Percentiles rank a stretch among this genome's conserved stretches.
Evolutionary conservation across 2,113 vertebrate genomes (phyloP).

Genomic region (Microtus oregoni): DNA sequence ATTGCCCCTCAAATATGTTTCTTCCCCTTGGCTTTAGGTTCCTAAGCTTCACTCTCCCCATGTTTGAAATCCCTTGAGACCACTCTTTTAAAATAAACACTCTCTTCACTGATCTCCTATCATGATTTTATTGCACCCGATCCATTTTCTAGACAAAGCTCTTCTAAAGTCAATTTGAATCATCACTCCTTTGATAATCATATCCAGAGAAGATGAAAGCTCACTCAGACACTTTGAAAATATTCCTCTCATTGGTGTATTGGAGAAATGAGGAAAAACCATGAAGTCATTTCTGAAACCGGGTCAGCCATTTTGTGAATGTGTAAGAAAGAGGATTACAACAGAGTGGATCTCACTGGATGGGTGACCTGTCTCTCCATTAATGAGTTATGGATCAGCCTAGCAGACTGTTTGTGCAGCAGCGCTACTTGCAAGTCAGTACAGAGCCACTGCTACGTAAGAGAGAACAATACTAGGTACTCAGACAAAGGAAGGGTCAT

Average conservation of each 20-base stretch:
- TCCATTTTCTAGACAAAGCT: constrained; percentile 47
- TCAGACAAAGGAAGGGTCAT: background rate
- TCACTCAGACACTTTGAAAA: constrained; percentile 73
- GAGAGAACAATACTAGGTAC: background rate
- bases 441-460: background rate
- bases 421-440: background rate
- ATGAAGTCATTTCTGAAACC: constrained; percentile 41
- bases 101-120: constrained; percentile 11
- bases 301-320: constrained; percentile 59
- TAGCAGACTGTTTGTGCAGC: background rate
- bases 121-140: background rate
- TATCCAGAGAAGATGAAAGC: constrained; percentile 49
- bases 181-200: background rate
- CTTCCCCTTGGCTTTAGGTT: background rate
- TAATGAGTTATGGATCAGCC: background rate
- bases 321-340: constrained; percentile 26
- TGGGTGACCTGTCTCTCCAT: background rate
- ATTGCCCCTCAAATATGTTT: background rate
- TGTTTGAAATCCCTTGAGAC: constrained; percentile 46
- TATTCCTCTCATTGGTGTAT: constrained; percentile 34
- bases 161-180: constrained; percentile 19
- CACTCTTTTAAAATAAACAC: constrained; percentile 35
- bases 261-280: background rate
- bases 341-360: background rate
- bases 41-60: background rate